A percentile compares a stretch with the other conserved stretches of the same genome.
phyloP scores from a whole-genome alignment of 2,113 vertebrate genomes.

The Dromaius novaehollandiae region DNA sequence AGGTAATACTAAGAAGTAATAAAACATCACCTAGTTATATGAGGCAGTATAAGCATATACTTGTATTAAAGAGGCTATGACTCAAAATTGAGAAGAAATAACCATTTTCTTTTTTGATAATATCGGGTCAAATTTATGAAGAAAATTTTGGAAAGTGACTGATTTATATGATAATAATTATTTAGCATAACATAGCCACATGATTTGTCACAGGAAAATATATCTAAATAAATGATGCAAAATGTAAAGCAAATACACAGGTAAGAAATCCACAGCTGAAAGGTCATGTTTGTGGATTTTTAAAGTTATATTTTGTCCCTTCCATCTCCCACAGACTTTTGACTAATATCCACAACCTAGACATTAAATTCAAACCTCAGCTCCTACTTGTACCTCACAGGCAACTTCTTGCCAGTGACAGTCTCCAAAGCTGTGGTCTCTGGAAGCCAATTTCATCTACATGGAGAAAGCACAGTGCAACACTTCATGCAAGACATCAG shows the following conservation, averaged over 20 bases:
- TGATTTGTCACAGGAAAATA: not conserved
- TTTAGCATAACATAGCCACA: not conserved
- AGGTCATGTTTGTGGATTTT: not conserved
- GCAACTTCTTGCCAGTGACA: not conserved
- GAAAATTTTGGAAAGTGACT: not conserved
- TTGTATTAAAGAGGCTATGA: not conserved
- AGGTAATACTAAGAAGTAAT: not conserved
- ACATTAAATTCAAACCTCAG: not conserved
- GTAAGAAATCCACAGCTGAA: not conserved
- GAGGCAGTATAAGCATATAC: not conserved
- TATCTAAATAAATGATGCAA: not conserved
- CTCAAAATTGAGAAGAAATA: not conserved
- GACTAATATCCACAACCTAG: not conserved
- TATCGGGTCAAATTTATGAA: not conserved
- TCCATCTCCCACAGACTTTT: not conserved
- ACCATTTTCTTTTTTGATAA: not conserved
- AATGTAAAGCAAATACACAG: not conserved
- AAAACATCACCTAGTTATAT: not conserved
- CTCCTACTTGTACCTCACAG: not conserved
- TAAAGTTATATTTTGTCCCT: not conserved
- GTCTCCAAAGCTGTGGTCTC: not conserved
- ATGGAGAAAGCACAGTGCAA: not conserved
- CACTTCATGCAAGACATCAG: not conserved
- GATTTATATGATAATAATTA: not conserved
- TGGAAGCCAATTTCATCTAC: not conserved